phyloP scores from a whole-genome alignment of 2,113 vertebrate species.

The Silurus asotus region DNA sequence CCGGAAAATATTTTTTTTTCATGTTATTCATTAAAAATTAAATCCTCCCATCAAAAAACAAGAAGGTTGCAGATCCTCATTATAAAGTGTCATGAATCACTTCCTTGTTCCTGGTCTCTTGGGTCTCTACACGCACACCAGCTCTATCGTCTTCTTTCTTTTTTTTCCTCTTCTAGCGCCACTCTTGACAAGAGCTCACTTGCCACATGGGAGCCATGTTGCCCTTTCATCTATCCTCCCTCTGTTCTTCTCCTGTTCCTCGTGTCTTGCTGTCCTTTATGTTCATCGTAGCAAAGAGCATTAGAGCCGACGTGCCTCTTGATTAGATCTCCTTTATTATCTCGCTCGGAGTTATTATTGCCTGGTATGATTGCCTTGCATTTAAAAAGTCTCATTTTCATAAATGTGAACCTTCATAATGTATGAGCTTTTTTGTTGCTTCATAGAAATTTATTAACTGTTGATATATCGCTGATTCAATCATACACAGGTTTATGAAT shows the following conservation, averaged over 20 bases:
- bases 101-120: background rate
- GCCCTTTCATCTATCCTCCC: background rate
- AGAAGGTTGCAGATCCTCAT: background rate
- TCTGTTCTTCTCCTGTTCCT: background rate
- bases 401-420: background rate
- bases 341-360: background rate
- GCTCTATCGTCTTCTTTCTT: background rate
- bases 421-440: background rate
- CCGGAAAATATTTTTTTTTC: background rate
- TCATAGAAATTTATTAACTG: too few species aligned
- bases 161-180: background rate
- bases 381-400: constrained; percentile 1
- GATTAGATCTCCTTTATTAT: background rate
- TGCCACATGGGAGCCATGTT: background rate
- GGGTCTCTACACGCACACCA: background rate
- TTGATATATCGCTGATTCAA: too few species aligned
- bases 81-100: background rate
- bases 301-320: background rate
- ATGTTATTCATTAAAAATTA: background rate
- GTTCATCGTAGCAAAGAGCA: background rate
- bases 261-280: background rate
- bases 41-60: background rate
- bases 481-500: too few species aligned
- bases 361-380: constrained; percentile 1
- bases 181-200: background rate